Conservation (phyloP, 30 jellyfish, hydroid and myxozoan genomes). For the Hydra vulgaris region DNA sequence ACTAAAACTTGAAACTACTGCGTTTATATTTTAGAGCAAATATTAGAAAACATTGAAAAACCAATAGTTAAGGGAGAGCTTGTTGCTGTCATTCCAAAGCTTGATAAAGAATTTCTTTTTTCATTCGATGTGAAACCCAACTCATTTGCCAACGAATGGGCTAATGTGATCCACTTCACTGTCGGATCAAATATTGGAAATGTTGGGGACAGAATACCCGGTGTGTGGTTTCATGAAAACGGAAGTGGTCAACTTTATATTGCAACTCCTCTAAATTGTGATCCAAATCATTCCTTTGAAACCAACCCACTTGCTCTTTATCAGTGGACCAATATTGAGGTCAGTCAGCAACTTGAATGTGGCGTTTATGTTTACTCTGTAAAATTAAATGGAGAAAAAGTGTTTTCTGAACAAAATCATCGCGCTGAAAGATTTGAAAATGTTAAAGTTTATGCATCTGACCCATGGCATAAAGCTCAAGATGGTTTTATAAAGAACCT, state of each 20-base stretch:
- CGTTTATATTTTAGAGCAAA: neutral
- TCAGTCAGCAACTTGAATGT: neutral
- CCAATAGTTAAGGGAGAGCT: neutral
- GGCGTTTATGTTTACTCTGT: neutral
- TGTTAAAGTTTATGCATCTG: conserved; percentile 7
- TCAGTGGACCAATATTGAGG: neutral
- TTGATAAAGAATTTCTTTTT: neutral
- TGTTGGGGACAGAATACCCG: conserved; percentile 9
- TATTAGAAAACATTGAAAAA: neutral
- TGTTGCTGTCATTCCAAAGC: neutral
- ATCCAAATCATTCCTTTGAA: neutral
- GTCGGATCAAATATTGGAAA: neutral
- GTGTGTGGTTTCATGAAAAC: conserved; percentile 4
- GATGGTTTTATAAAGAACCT: neutral
- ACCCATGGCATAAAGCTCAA: neutral
- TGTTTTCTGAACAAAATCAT: neutral
- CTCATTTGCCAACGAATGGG: neutral
- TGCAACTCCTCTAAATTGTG: neutral
- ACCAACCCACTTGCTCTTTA: neutral
- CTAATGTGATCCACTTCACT: conserved; percentile 1
- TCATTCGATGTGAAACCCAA: conserved; percentile 13
- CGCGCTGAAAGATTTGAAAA: neutral
- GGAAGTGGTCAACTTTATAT: neutral
- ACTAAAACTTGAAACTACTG: neutral
- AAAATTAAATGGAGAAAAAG: neutral